Conservation (phyloP, 2,797 vertebrate genomes). For the Lindbergichthys nudifrons region DNA sequence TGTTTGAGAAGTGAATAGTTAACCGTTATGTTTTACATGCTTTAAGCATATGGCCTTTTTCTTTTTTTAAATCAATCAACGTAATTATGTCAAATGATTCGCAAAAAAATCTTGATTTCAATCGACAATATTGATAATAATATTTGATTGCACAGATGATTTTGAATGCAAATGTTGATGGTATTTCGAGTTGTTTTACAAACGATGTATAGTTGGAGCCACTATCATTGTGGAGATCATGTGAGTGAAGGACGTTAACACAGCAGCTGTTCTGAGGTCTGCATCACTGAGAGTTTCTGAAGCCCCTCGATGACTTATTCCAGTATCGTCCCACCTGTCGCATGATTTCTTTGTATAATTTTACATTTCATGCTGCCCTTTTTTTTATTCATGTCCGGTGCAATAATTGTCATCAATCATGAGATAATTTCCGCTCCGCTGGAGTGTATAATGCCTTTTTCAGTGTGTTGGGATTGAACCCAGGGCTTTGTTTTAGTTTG, state of each 20-base stretch:
- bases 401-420: slow-evolving; percentile 64
- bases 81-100: slow-evolving; percentile 20
- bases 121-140: slow-evolving; percentile 23
- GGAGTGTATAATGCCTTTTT: slow-evolving; percentile 68
- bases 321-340: slow-evolving; percentile 11
- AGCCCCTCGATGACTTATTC: slow-evolving; percentile 10
- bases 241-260: slow-evolving; percentile 12
- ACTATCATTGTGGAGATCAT: slow-evolving; percentile 32
- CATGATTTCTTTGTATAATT: slow-evolving; percentile 25
- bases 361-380: slow-evolving; percentile 22
- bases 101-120: slow-evolving; percentile 35
- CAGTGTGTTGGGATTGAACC: slow-evolving; percentile 40
- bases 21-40: slow-evolving; percentile 51
- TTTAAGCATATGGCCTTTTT: slow-evolving; percentile 35
- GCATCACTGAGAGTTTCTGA: slow-evolving; percentile 2
- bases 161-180: slow-evolving; percentile 54
- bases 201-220: slow-evolving; percentile 26
- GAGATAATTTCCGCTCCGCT: slow-evolving; percentile 32
- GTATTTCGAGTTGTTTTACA: slow-evolving; percentile 27
- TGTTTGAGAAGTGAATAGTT: slow-evolving; percentile 64
- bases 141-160: slow-evolving; percentile 48
- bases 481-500: slow-evolving; percentile 14
- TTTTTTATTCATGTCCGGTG: slow-evolving; percentile 25
- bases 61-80: slow-evolving; percentile 41
- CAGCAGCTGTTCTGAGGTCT: slow-evolving; percentile 8